phyloP scores from a whole-genome alignment of 2,797 vertebrate species.

The Pipistrellus pygmaeus region DNA sequence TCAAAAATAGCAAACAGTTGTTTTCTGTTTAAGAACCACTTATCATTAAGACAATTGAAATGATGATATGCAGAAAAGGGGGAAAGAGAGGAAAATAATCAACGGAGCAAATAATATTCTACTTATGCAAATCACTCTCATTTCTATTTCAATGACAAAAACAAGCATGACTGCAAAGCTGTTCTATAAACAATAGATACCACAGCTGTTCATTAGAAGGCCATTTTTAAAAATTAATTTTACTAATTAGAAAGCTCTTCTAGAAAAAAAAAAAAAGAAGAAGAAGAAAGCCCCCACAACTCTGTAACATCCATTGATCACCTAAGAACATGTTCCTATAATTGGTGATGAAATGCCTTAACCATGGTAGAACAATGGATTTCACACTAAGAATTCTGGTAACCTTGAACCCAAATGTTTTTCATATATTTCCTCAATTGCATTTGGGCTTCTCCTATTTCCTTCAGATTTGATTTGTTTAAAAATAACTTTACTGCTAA shows the following conservation, averaged over 20 bases:
- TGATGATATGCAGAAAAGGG: constrained; percentile 42
- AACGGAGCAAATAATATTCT: constrained; percentile 66
- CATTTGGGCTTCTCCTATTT: neutral
- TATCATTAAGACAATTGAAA: constrained; percentile 74
- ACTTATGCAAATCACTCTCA: constrained; percentile 76
- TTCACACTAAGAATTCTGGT: constrained; percentile 40
- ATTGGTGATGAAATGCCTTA: constrained; percentile 45
- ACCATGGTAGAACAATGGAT: constrained; percentile 48
- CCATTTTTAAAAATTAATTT: constrained; percentile 69
- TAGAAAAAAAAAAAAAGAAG: neutral
- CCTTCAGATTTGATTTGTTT: constrained; percentile 57
- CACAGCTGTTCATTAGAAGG: constrained; percentile 64
- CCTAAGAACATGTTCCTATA: constrained; percentile 9
- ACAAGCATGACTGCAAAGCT: constrained; percentile 32
- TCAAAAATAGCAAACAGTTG: constrained; percentile 62
- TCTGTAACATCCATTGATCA: constrained; percentile 68
- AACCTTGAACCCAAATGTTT: neutral
- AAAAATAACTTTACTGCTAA: constrained; percentile 43
- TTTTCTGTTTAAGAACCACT: constrained; percentile 61
- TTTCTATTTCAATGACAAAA: constrained; percentile 69
- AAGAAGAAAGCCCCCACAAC: neutral
- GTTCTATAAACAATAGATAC: constrained; percentile 73
- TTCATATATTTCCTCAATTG: neutral
- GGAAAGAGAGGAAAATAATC: constrained; percentile 67
- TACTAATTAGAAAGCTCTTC: constrained; percentile 74